Percentiles rank a stretch among this genome's conserved stretches.
phyloP scores from a whole-genome alignment of 2,113 vertebrate genomes.

The Crotalus helleri region DNA sequence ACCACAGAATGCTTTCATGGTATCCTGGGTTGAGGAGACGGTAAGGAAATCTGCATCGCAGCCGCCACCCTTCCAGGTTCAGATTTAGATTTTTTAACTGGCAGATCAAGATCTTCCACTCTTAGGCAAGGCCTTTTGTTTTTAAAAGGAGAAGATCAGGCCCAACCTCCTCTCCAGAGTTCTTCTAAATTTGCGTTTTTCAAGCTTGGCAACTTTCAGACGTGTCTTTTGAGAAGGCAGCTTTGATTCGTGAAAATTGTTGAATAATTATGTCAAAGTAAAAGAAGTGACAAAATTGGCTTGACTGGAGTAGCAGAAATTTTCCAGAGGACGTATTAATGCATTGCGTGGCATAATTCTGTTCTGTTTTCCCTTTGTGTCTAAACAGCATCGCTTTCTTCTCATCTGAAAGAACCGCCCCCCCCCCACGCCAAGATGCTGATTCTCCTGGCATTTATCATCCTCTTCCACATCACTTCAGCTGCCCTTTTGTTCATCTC shows the following conservation, averaged over 20 bases:
- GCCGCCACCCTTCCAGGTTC: not conserved
- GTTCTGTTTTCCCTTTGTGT: not conserved
- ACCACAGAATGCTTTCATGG: not conserved
- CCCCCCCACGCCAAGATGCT: conserved; percentile 66
- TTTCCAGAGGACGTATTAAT: no score
- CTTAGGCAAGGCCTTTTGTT: not conserved
- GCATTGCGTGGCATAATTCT: no score
- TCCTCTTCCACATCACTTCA: conserved; percentile 76
- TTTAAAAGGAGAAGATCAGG: not conserved
- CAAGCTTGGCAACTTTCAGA: not conserved
- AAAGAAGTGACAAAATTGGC: not conserved
- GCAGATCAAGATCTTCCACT: not conserved
- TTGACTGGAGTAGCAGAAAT: not conserved
- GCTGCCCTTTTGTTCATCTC: conserved; percentile 72
- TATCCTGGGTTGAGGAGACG: not conserved
- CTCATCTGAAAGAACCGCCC: not conserved
- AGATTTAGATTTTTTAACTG: not conserved
- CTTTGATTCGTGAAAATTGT: not conserved
- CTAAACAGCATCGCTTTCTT: not conserved
- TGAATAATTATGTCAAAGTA: not conserved
- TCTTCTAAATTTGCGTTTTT: not conserved
- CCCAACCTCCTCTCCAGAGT: not conserved
- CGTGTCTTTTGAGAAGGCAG: not conserved
- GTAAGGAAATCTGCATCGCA: not conserved
- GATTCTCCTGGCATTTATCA: conserved; percentile 77